Percentiles rank a stretch among this genome's conserved stretches.
Conservation (phyloP, 2,888 invertebrate genomes). For the Tachystola acroxantha region DNA sequence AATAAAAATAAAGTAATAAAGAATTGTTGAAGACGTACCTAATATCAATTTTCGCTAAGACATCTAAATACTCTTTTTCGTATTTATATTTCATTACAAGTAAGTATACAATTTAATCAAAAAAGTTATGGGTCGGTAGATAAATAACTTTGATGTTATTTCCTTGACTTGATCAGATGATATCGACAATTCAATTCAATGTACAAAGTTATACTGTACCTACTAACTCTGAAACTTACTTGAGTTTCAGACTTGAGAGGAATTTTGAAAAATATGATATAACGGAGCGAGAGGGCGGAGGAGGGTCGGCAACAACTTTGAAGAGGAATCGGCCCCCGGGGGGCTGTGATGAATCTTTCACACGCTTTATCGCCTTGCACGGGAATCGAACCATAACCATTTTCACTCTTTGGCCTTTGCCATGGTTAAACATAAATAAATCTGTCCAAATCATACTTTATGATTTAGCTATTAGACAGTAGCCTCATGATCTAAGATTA, state of each 20-base stretch:
- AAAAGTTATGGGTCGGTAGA: background rate
- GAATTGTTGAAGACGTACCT: no score
- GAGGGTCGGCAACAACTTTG: constrained; percentile 59
- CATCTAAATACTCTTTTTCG: no score
- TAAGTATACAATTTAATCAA: no score
- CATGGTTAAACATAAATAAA: no score
- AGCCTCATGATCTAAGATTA: no score
- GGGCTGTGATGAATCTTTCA: constrained; percentile 72
- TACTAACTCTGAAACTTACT: constrained; percentile 44
- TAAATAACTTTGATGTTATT: background rate
- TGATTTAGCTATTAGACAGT: no score
- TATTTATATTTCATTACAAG: no score
- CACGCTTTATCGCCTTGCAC: constrained; percentile 67
- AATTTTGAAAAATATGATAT: constrained; percentile 73
- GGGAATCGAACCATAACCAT: constrained; percentile 57
- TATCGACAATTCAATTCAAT: constrained; percentile 48
- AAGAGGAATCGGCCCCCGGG: constrained; percentile 66
- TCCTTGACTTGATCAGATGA: constrained; percentile 19
- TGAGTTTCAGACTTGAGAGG: no score
- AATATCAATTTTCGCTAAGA: no score
- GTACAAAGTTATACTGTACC: constrained; percentile 43
- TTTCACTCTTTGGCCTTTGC: constrained; percentile 21
- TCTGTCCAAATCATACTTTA: no score
- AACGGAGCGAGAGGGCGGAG: constrained; percentile 45
- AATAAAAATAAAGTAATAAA: no score